Base-by-base conservation (phyloP, 2,113 vertebrate species). In the Malurus alboscapulatus region DNA sequence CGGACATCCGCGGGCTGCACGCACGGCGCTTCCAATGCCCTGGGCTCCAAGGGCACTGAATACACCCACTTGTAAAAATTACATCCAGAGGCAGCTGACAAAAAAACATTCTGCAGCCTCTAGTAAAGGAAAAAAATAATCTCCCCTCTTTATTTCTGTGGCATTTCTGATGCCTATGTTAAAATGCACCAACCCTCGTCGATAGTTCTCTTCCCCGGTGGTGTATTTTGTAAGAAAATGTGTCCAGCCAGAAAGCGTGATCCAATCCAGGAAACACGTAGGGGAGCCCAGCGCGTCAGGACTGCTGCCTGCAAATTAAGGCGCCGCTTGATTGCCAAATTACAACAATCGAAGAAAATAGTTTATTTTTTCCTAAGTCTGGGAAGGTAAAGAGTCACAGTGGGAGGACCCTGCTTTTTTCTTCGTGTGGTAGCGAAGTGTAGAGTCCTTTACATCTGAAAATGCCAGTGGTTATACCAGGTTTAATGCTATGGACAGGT, bases 211-310 rank as follows among this genome's bases (percentile, higher is more conserved):
- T 65, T 44, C 57, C 55, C 25, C 27, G 16, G 5, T 32, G 72
- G 40, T 81, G 34, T 32, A 10, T 85, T 94, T 94, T 61, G 29
- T 74, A 61, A 54, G 25, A 77, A 92, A 90, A 57, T 55, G 0
- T 71, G 86, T 89, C 86, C 75, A 44, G 68, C 50, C 79, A 84
- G 86, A 90, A 85, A 67, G 88, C 4, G 38, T 71, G 86, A 83
- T 47, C 91, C 84, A 66, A 51, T n/a, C 61, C 87, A 87, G 88
- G 78, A 53, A 47, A 77, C 27, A 61, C n/a, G 32, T 29, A 61
- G 87, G 71, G 84, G 27, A 47, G 25, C 30, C 57, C 32, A 17
- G 11, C 14, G 1, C 44, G 18, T 84, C 80, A 47, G 45, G 54
- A 72, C 20, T 11, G 24, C 42, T 63, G 45, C 29, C 45, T 40